Percentiles rank a stretch among this genome's conserved stretches.
Evolutionary conservation across 2,888 invertebrate genomes (phyloP).

Genomic region (Lithophane ornitopus): DNA sequence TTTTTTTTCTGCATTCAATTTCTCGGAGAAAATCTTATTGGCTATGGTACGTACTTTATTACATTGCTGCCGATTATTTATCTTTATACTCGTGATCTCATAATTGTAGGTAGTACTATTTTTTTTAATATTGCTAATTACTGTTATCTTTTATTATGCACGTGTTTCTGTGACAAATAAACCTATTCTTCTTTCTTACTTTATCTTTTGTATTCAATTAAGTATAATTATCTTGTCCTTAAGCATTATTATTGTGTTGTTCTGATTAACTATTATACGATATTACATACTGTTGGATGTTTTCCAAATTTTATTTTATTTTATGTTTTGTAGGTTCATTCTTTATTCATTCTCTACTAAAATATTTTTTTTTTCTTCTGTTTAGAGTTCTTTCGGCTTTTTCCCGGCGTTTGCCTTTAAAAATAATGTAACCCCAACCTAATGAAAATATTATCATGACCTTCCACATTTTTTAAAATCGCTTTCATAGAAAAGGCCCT

Average conservation of each 20-base stretch:
- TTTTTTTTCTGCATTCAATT: not conserved
- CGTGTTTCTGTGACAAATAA: too few relatives aligned
- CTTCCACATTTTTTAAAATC: constrained; percentile 37
- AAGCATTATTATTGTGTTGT: too few relatives aligned
- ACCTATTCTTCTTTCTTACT: too few relatives aligned
- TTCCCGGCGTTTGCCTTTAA: not conserved
- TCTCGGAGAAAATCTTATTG: not conserved
- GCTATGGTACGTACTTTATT: not conserved
- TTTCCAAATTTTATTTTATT: not conserved
- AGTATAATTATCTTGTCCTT: not conserved
- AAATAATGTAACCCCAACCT: not conserved
- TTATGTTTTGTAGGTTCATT: not conserved
- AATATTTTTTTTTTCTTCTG: not conserved
- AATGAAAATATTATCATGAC: not conserved
- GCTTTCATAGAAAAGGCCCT: constrained; percentile 49
- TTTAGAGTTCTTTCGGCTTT: too few relatives aligned
- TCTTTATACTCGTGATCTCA: too few relatives aligned
- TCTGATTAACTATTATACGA: not conserved
- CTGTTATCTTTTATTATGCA: too few relatives aligned
- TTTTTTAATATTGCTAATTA: too few relatives aligned
- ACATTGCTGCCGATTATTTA: too few relatives aligned
- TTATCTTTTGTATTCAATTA: not conserved
- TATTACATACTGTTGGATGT: not conserved
- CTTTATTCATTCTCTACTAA: not conserved
- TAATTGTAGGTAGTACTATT: too few relatives aligned